Evolutionary conservation across 2,888 invertebrate genomes (phyloP).

Genomic region (Gandaritis pyraliata): DNA sequence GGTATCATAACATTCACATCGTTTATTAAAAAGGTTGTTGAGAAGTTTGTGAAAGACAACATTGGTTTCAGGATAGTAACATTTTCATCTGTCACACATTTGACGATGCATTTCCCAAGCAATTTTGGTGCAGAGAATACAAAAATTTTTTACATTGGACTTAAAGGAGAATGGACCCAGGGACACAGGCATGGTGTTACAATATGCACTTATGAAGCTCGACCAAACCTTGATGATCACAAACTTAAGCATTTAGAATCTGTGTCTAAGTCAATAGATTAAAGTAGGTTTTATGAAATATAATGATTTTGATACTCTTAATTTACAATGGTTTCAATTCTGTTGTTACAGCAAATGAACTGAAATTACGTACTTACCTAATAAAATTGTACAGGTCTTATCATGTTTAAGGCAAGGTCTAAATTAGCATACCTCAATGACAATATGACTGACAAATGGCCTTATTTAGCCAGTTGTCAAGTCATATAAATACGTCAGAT

Average conservation of each 20-base stretch:
- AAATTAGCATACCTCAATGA: no score
- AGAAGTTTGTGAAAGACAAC: neutral
- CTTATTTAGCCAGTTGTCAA: no score
- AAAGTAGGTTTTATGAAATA: conserved; percentile 22
- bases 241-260: conserved; percentile 87
- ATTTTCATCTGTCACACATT: conserved; percentile 94
- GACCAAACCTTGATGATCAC: conserved; percentile 94
- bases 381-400: no score
- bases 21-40: neutral
- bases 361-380: no score
- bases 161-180: conserved; percentile 96
- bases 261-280: conserved; percentile 84
- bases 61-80: conserved; percentile 91
- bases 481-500: no score
- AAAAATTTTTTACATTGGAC: conserved; percentile 96
- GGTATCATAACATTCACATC: neutral
- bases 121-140: conserved; percentile 95
- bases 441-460: no score
- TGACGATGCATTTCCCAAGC: conserved; percentile 94
- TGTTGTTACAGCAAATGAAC: no score
- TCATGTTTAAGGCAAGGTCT: no score
- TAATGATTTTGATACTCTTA: no score
- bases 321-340: no score
- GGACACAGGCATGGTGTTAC: conserved; percentile 95
- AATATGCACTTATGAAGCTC: conserved; percentile 95